These are phyloP conservation scores for Hetaerina titia DNA, from an alignment of 2,888 invertebrate species.

Conservation along the genomic window DNA sequence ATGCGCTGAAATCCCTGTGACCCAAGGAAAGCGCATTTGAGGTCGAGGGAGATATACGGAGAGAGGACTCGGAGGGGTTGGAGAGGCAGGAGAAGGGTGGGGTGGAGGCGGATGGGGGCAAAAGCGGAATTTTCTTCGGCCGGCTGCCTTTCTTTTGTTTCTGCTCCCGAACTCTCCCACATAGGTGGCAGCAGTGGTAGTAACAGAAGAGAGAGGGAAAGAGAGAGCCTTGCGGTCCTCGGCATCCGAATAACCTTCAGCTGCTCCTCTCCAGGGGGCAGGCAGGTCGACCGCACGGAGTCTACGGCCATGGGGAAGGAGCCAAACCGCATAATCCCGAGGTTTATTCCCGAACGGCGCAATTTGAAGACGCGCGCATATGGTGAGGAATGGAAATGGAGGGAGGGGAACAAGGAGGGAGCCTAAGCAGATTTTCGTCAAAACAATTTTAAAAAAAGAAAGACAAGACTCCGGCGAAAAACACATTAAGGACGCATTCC, in stretches of 20 bases:
- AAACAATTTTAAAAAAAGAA: not conserved
- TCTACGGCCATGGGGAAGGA: not conserved
- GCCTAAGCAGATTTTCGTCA: conserved; percentile 25
- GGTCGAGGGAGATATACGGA: not conserved
- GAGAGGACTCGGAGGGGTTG: not conserved
- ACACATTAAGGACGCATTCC: not conserved
- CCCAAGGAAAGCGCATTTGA: not conserved
- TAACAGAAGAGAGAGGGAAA: not conserved
- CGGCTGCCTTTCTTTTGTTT: not conserved
- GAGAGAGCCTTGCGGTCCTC: not conserved
- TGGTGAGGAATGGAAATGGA: not conserved
- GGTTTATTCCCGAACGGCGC: not conserved
- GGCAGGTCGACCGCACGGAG: conserved; percentile 14
- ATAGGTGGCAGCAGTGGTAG: not conserved
- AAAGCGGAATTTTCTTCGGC: conserved; percentile 5
- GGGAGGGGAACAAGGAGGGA: not conserved
- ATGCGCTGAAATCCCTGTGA: conserved; percentile 28
- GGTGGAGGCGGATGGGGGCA: not conserved
- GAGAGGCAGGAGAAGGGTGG: not conserved
- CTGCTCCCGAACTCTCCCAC: not conserved
- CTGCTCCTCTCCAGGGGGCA: not conserved
- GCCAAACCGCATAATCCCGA: conserved; percentile 23
- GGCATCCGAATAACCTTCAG: conserved; percentile 18
- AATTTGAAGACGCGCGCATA: not conserved
- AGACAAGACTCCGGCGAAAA: not conserved